Percentiles rank a stretch among this genome's conserved stretches.
Conservation (phyloP, 2,797 vertebrate species). For the Aldrovandia affinis region DNA sequence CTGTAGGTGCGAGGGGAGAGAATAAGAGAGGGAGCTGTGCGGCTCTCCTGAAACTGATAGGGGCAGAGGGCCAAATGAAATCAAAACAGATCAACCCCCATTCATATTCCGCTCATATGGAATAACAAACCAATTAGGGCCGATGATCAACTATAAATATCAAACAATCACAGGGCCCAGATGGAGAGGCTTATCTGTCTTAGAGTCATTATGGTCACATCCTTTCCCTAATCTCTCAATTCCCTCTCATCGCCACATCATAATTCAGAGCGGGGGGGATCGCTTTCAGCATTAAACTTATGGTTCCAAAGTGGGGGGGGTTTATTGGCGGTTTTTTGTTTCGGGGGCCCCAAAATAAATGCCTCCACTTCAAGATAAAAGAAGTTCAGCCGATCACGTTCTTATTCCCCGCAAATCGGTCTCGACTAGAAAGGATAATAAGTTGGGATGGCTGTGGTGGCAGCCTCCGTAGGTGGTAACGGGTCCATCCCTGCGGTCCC, state of each 20-base stretch:
- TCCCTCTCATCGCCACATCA: conserved; percentile 75
- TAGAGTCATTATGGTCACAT: conserved; percentile 88
- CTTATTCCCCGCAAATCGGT: conserved; percentile 61
- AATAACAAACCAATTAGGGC: conserved; percentile 80
- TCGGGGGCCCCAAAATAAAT: conserved; percentile 72
- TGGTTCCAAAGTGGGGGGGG: conserved; percentile 71
- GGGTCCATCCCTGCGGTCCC: conserved; percentile 50
- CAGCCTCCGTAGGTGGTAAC: conserved; percentile 67
- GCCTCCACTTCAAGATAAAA: conserved; percentile 72
- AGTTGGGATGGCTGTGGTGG: conserved; percentile 47
- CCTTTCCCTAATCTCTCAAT: conserved; percentile 87
- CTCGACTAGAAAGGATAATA: conserved; percentile 48
- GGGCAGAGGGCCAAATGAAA: conserved; percentile 70
- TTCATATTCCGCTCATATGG: conserved; percentile 73
- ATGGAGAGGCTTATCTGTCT: conserved; percentile 87
- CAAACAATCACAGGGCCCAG: conserved; percentile 79
- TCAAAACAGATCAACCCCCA: conserved; percentile 64
- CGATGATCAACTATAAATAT: conserved; percentile 86
- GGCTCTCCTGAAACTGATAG: conserved; percentile 59
- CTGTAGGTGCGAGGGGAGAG: conserved; percentile 29
- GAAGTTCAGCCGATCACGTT: conserved; percentile 59
- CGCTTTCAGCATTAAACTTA: conserved; percentile 82
- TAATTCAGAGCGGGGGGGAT: conserved; percentile 78
- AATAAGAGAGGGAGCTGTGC: conserved; percentile 36
- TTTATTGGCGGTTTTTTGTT: conserved; percentile 82